Evolutionary conservation across 1,140 invertebrate species (phyloP).

Genomic region (Sminthurides bifidus): DNA sequence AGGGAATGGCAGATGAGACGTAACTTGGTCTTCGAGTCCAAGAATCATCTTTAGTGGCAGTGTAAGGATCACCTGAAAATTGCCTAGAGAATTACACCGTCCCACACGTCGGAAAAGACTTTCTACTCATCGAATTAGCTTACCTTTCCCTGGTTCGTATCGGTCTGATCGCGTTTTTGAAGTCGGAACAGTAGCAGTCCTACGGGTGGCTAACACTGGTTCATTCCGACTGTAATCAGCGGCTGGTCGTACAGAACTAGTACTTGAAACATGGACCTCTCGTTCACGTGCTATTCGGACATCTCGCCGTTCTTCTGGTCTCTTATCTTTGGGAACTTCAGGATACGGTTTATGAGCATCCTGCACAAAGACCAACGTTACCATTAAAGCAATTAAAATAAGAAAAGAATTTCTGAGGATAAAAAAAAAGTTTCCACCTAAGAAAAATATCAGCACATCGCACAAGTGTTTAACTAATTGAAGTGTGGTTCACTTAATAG

Average conservation of each 20-base stretch:
- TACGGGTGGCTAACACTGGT: background rate
- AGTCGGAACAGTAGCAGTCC: background rate
- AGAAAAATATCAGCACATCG: too few species aligned
- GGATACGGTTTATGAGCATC: too few species aligned
- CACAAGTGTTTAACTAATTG: background rate
- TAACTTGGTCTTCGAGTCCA: too few species aligned
- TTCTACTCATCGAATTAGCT: background rate
- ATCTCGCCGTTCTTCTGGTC: background rate
- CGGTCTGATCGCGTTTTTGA: too few species aligned
- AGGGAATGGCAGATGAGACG: too few species aligned
- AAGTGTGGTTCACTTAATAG: background rate
- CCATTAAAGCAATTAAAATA: background rate
- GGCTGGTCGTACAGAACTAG: background rate
- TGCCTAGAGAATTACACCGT: too few species aligned
- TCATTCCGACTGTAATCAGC: background rate
- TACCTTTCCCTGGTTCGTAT: background rate
- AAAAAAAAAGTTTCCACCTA: background rate
- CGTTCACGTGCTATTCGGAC: background rate
- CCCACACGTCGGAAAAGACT: too few species aligned
- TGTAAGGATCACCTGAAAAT: too few species aligned
- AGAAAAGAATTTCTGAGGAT: background rate
- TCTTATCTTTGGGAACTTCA: background rate
- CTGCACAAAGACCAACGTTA: background rate
- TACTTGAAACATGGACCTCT: background rate
- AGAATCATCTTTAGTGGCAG: too few species aligned